These are phyloP conservation scores for Erebia palarica DNA, from an alignment of 2,888 invertebrate species.

Conservation along the genomic window DNA sequence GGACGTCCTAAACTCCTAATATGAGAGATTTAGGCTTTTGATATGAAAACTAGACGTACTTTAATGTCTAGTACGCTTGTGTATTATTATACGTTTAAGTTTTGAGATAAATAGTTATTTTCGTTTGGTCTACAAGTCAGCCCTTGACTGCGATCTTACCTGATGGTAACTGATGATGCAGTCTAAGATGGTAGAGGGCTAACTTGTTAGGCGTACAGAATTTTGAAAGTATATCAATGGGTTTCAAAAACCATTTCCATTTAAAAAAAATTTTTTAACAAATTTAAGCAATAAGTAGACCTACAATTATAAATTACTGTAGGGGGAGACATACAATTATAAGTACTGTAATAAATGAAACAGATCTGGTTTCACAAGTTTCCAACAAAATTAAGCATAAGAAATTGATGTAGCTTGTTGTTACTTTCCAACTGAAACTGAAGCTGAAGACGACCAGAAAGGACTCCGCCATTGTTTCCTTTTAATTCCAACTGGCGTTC, in stretches of 20 bases:
- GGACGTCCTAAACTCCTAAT: constrained; percentile 21
- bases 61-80: neutral
- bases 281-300: neutral
- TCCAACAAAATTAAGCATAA: constrained; percentile 14
- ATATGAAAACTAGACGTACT: constrained; percentile 2
- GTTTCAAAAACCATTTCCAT: too few species aligned
- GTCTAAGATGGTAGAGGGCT: too few species aligned
- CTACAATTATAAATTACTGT: too few species aligned
- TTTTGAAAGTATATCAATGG: too few species aligned
- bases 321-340: too few species aligned
- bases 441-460: constrained; percentile 27
- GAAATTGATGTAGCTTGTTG: neutral
- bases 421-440: constrained; percentile 10
- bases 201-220: too few species aligned
- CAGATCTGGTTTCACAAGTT: constrained; percentile 4
- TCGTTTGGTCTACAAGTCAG: too few species aligned
- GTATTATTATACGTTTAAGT: neutral
- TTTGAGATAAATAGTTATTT: neutral
- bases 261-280: too few species aligned
- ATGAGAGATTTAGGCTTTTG: neutral
- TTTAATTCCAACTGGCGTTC: constrained; percentile 34
- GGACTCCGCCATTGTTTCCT: constrained; percentile 28
- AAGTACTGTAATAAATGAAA: too few species aligned
- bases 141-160: too few species aligned
- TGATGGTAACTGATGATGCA: too few species aligned